Conservation (phyloP, 2,113 vertebrate genomes). For the Todiramphus saurophagus region DNA sequence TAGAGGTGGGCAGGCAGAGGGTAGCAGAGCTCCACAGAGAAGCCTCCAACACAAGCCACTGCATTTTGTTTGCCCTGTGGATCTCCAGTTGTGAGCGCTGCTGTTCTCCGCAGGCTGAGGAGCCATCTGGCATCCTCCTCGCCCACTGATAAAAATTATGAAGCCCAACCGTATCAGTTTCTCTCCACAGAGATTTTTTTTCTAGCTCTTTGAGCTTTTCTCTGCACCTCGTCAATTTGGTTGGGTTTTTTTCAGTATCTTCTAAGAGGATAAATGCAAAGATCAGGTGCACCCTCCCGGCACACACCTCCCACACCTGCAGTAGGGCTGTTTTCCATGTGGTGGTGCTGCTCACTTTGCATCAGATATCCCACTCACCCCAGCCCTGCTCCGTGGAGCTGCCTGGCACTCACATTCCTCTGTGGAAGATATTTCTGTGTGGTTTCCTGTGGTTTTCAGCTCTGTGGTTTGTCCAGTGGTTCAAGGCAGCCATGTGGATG, state of each 20-base stretch:
- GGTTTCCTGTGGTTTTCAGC: background rate
- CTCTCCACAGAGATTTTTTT: background rate
- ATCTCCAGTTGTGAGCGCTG: fast-evolving
- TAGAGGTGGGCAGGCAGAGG: background rate
- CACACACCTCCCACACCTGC: background rate
- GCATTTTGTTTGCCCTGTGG: fast-evolving
- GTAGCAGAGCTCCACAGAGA: background rate
- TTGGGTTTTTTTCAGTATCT: background rate
- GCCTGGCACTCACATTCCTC: background rate
- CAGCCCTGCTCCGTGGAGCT: background rate
- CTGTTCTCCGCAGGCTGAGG: background rate
- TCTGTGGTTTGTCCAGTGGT: background rate
- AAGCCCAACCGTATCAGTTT: background rate
- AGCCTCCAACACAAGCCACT: background rate
- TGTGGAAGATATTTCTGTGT: background rate
- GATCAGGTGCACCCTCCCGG: background rate
- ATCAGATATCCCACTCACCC: fast-evolving
- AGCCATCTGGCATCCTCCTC: background rate
- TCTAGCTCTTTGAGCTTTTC: background rate
- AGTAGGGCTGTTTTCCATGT: background rate
- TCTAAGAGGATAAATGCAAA: fast-evolving
- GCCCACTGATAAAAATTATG: background rate
- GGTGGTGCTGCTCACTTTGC: background rate
- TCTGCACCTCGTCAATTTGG: background rate
- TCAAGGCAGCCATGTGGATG: fast-evolving